Base-by-base conservation (phyloP, 2,113 vertebrate genomes). In the Lepidothrix coronata region DNA sequence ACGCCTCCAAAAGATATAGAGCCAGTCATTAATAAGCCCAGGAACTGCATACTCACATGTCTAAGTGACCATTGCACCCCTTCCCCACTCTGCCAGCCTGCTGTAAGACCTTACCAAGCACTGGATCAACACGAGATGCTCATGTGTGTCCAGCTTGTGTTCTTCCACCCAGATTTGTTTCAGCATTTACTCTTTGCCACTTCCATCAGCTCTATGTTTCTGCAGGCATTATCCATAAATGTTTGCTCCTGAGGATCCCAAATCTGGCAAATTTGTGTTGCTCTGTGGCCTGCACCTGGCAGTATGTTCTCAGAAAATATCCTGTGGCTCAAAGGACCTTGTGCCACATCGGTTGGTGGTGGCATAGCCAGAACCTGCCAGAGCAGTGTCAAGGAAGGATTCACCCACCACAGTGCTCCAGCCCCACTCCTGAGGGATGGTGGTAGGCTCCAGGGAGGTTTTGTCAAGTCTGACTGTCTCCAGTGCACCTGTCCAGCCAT, bases 391-490 rank as follows among this genome's bases (percentile, higher is more conserved):
- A 61, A 25, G 11, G 35, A 31, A 70, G 20, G 35, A 11, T 54
- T 92, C 39, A 59, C 5, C 28, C 84, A 37, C 8, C 17, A 2
- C 25, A 49, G 68, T 5, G 48, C 62, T 61, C 70, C 57, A 75
- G 57, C 8, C 51, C 27, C 0, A 1, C 19, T 63, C 41, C 18
- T 12, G 23, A 15, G 52, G 41, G 51, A 3, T 7, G 1, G 4
- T 57, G 52, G 12, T 33, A 66, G 17, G 13, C 18, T 88, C 62
- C 13, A 8, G 33, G 31, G 23, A 75, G 30, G 23, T 33, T 72
- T 67, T 74, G 44, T 22, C 54, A 55, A 14, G 3, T 89, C n/a
- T 74, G 18, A 12, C 11, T 43, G 46, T 74, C 25, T 49, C 33
- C 81, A 24, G 23, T 3, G 48, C 46, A 33, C 9, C 54, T 76